Evolutionary conservation across 2,797 vertebrate species (phyloP).

Genomic region (Clarias platycephalus): DNA sequence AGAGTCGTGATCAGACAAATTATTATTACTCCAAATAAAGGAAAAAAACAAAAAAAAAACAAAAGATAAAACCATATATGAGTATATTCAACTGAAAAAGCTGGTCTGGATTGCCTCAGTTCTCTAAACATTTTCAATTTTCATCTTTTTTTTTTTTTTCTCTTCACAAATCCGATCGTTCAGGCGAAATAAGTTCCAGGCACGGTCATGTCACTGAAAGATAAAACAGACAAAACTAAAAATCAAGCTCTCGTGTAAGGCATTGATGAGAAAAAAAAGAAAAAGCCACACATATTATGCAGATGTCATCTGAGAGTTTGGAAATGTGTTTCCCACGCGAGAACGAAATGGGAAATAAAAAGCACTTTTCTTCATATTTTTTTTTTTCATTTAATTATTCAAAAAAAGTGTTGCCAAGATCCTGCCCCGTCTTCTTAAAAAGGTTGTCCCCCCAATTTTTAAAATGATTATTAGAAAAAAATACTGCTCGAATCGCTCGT

Average conservation of each 20-base stretch:
- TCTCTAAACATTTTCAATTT: conserved; percentile 66
- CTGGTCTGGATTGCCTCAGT: conserved; percentile 62
- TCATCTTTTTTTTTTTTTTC: conserved; percentile 63
- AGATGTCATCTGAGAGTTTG: conserved; percentile 73
- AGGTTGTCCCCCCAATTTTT: conserved; percentile 68
- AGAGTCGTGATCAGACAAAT: conserved; percentile 72
- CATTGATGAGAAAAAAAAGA: conserved; percentile 58
- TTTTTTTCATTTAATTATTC: conserved; percentile 67
- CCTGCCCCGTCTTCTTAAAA: conserved; percentile 77
- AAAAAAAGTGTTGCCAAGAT: conserved; percentile 71
- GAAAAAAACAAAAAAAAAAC: conserved; percentile 13
- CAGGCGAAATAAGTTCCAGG: conserved; percentile 64
- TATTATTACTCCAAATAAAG: conserved; percentile 65
- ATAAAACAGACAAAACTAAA: conserved; percentile 34
- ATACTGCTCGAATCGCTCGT: conserved; percentile 74
- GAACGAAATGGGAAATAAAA: conserved; percentile 78
- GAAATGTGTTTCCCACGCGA: conserved; percentile 69
- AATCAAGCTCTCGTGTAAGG: conserved; percentile 51
- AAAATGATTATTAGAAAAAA: conserved; percentile 77
- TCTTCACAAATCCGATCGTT: conserved; percentile 67
- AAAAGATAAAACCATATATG: conserved; percentile 57
- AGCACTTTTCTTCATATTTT: conserved; percentile 80
- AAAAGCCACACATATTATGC: conserved; percentile 73
- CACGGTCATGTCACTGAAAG: conserved; percentile 70
- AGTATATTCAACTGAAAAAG: conserved; percentile 67